Conservation (phyloP, 2,113 vertebrate species). For the Andinoacara biseriatus region DNA sequence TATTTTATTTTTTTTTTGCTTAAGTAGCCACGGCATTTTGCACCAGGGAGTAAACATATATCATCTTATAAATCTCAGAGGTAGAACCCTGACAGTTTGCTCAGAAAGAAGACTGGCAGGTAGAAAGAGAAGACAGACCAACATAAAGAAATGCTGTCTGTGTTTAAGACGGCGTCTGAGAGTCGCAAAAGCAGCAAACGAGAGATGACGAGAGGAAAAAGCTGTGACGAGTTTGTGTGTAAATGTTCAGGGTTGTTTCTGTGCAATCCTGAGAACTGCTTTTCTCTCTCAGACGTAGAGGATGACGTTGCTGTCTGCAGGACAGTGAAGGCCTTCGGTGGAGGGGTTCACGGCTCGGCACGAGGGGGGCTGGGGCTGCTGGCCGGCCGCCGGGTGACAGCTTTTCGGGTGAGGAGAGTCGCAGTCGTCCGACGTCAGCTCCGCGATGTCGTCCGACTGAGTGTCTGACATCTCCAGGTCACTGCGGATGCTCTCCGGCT, state of each 20-base stretch:
- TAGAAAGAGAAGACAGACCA: conserved; percentile 58
- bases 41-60: conserved; percentile 80
- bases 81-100: conserved; percentile 78
- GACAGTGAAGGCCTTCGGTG: conserved; percentile 80
- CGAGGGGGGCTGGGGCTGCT: conserved; percentile 59
- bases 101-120: conserved; percentile 66
- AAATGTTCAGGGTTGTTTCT: conserved; percentile 25
- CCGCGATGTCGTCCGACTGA: conserved; percentile 95
- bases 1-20: conserved; percentile 68
- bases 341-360: conserved; percentile 73
- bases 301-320: conserved; percentile 76
- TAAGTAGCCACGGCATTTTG: conserved; percentile 81
- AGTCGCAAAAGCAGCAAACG: conserved; percentile 49
- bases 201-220: conserved; percentile 1
- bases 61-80: conserved; percentile 78
- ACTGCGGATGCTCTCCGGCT: conserved; percentile 97
- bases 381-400: conserved; percentile 44
- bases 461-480: conserved; percentile 98
- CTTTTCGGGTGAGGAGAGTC: conserved; percentile 86
- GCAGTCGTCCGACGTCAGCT: conserved; percentile 94
- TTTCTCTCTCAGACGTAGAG: conserved; percentile 79
- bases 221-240: conserved; percentile 11
- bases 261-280: conserved; percentile 59
- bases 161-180: conserved; percentile 44
- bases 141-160: conserved; percentile 49